Base-by-base conservation (phyloP, 2,113 vertebrate species). In the Microcebus murinus region DNA sequence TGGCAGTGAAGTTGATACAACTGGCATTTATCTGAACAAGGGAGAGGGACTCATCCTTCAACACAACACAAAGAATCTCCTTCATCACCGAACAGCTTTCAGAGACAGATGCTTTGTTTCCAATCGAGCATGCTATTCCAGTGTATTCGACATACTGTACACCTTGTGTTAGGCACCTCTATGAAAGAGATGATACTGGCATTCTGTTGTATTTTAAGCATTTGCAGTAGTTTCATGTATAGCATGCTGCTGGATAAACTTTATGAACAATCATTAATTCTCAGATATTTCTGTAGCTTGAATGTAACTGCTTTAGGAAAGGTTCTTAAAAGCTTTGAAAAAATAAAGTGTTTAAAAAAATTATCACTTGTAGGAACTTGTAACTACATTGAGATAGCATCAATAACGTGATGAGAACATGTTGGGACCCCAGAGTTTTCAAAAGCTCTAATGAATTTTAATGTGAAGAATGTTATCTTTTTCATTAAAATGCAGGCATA, bases 1-100 rank as follows among this genome's bases (percentile, higher is more conserved):
- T 8, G 98, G 98, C 23, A 97, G 96, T 92, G 95, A 90, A 34
- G 95, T 99, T 12, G 94, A 84, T 10, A 99, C 99, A 3, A 67
- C 97, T 4, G 42, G 23, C 8, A 97, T 99, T 88, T 57, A 13
- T 83, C 99, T 99, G 6, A 94, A 97, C 73, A 97, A 61, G 8
- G 99, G 99, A 48, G 99, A 99, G 97, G 99, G 99, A 21, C 87
- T 99, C 68, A 94, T 99, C 95, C 98, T 99, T 0, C 98, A 99
- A 97, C 99, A 99, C 96, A 98, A 98, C 83, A 98, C 98, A 67
- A 27, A 65, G 88, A 96, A 97, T 27, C 98, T 97, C 25, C 98
- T 99, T 91, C 98, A 99, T 92, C 95, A 59, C 1, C 98, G 92
- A 94, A 97, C 98, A 68, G 87, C 91, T 25, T 98, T 98, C 70